Percentiles rank a stretch among this genome's conserved stretches.
These are phyloP conservation scores for Caenorhabditis auriculariae DNA, from an alignment of 2,888 invertebrate genomes.

Conservation along the genomic window DNA sequence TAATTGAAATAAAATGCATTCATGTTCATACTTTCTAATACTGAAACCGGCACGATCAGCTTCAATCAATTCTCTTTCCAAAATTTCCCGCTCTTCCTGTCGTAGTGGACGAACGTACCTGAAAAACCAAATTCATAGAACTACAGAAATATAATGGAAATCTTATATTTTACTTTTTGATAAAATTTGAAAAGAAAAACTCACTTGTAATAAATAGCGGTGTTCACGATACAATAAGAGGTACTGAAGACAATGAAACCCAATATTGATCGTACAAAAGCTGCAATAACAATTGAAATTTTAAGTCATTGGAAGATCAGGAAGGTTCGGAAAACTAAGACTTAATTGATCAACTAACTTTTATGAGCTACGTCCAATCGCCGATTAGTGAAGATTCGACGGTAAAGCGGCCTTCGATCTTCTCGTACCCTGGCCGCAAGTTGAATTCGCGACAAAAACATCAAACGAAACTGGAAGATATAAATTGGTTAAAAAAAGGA, in stretches of 20 bases:
- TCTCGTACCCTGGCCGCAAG: conserved; percentile 39
- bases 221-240: conserved; percentile 54
- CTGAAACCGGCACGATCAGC: conserved; percentile 58
- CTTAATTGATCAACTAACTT: conserved; percentile 29
- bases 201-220: conserved; percentile 53
- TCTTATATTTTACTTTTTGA: conserved; percentile 1
- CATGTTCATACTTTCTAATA: conserved; percentile 27
- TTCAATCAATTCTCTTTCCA: conserved; percentile 59
- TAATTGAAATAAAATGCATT: not conserved
- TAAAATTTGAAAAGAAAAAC: not conserved
- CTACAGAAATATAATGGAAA: too few species aligned
- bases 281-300: conserved; percentile 26
- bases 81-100: conserved; percentile 52
- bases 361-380: conserved; percentile 59
- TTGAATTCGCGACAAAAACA: conserved; percentile 38
- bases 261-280: conserved; percentile 49
- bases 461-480: conserved; percentile 12
- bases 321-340: not conserved
- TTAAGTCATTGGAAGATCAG: not conserved
- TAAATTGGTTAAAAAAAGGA: not conserved
- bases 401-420: conserved; percentile 58
- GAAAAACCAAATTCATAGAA: too few species aligned
- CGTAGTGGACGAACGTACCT: conserved; percentile 53
- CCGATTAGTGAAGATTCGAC: conserved; percentile 59
- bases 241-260: conserved; percentile 55